Evolutionary conservation across 1,140 invertebrate genomes (phyloP), one percentile per base, ranked within the genome.

Genomic region (Pogonognathellus flavescens): DNA sequence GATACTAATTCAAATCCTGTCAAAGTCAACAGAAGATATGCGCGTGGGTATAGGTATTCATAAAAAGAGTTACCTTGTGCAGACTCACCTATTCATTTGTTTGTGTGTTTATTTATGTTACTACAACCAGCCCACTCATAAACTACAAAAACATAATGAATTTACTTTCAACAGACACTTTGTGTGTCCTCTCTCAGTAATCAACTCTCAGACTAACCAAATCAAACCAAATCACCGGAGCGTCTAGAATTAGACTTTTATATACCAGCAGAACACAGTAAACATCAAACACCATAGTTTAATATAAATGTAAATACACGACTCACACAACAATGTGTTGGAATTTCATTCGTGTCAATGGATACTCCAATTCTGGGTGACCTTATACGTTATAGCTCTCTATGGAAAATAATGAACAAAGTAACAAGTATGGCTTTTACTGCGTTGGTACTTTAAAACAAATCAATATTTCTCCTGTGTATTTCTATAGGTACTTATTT

Each of bases 1-100:
- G 70, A 76, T 76, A 31, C 70, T 76, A 76, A 76, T 76, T 76
- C 70, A 76, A 76, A 50, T 76, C 70, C 70, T 76, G 70, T 76
- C 70, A 76, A 76, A 76, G 13, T 50, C 5, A 76, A 49, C 49
- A 16, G 16, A 25, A 25, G n/a, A 76, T 14, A 50, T 50, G 41
- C 25, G 25, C 25, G 22, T 25, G 22, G 66, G 16, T 70, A 25
- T 66, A 66, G 41, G 25, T 41, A 76, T 62, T 5, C 2, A 18
- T 9, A n/a, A 62, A 10, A n/a, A 62, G 16, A 18, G 59, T n/a
- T n/a, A n/a, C 18, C 59, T n/a, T n/a, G 59, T 18, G 18, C 20
- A n/a, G 59, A 18, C 8, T 62, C n/a, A 57, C n/a, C n/a, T n/a
- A 57, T 14, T 41, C 53, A 20, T 72, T 72, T 72, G 14, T 14